phyloP scores from a whole-genome alignment of 2,888 invertebrate species.

The Luffia ferchaultella region DNA sequence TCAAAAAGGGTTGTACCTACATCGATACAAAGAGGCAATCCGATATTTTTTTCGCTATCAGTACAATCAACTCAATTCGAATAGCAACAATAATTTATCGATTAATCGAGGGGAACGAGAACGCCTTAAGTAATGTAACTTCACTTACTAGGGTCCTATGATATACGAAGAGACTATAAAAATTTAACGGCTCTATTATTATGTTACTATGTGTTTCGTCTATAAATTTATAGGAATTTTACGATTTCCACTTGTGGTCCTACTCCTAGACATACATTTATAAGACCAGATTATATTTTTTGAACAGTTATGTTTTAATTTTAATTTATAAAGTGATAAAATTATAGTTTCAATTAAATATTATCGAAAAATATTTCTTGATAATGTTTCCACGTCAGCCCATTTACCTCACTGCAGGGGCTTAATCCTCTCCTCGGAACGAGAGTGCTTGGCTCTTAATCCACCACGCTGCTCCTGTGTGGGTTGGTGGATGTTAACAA shows the following conservation, averaged over 20 bases:
- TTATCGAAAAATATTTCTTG: too few relatives aligned
- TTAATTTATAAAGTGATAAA: too few relatives aligned
- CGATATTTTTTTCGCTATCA: background rate
- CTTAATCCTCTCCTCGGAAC: too few relatives aligned
- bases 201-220: slow-evolving; percentile 7
- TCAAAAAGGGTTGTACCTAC: background rate
- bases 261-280: too few relatives aligned
- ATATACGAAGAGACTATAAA: slow-evolving; percentile 17
- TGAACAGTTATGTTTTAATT: too few relatives aligned
- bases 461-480: too few relatives aligned
- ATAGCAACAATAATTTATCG: slow-evolving; percentile 2
- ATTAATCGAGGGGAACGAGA: slow-evolving; percentile 2
- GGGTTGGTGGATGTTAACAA: too few relatives aligned
- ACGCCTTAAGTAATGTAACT: background rate
- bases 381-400: too few relatives aligned
- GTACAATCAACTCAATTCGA: background rate
- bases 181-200: slow-evolving; percentile 28
- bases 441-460: too few relatives aligned
- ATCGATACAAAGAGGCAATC: background rate
- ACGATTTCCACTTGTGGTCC: background rate
- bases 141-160: background rate
- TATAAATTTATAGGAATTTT: background rate
- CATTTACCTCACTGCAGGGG: too few relatives aligned
- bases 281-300: too few relatives aligned
- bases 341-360: too few relatives aligned